These are phyloP conservation scores for Mesocentrotus franciscanus DNA, from an alignment of 53 echinoderm and acorn worm species.

Conservation along the genomic window DNA sequence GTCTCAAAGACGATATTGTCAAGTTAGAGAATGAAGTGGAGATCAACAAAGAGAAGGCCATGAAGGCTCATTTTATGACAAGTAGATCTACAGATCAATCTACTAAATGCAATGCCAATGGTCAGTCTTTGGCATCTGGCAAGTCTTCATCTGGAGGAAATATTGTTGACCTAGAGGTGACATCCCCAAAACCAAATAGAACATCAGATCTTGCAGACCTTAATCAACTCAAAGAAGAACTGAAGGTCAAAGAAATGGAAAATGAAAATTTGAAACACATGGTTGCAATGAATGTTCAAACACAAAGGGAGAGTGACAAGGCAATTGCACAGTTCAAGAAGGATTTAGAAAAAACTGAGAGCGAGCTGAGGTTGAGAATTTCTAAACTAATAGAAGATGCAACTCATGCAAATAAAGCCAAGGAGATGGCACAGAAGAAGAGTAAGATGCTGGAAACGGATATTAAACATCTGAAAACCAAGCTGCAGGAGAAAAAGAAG, in stretches of 20 bases:
- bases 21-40: slow-evolving; percentile 47
- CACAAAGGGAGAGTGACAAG: slow-evolving; percentile 48
- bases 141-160: background rate
- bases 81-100: slow-evolving; percentile 5
- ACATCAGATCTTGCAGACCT: slow-evolving; percentile 32
- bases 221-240: slow-evolving; percentile 52
- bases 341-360: slow-evolving; percentile 60
- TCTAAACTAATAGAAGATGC: slow-evolving; percentile 64
- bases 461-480: slow-evolving; percentile 67
- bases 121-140: background rate
- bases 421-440: slow-evolving; percentile 72
- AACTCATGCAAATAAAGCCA: slow-evolving; percentile 64
- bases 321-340: slow-evolving; percentile 54
- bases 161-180: background rate
- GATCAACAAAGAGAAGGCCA: slow-evolving; percentile 30
- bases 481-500: slow-evolving; percentile 17
- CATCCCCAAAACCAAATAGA: slow-evolving; percentile 28
- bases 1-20: slow-evolving; percentile 53
- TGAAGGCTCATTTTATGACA: slow-evolving; percentile 54
- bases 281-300: slow-evolving; percentile 56
- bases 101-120: background rate
- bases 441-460: slow-evolving; percentile 78
- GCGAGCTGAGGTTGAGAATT: slow-evolving; percentile 49
- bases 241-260: slow-evolving; percentile 66
- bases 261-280: slow-evolving; percentile 64